Evolutionary conservation across 2,888 invertebrate genomes (phyloP), one percentile per base, ranked within the genome.

Genomic region (Creontiades dilutus): DNA sequence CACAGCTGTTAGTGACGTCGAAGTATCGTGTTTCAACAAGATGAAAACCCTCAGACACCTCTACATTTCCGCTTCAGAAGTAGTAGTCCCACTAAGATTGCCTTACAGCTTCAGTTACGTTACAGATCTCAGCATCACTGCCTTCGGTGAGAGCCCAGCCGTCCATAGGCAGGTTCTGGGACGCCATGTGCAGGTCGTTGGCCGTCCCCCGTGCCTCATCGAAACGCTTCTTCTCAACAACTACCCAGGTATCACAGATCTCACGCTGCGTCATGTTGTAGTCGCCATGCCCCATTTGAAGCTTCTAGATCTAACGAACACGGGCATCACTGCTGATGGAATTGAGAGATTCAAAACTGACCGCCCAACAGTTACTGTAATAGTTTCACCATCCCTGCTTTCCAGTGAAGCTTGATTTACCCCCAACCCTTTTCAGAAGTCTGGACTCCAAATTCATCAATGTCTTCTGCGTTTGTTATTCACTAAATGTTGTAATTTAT

Each of bases 241-340:
- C 5, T 96, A 95, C 92, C 93, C 94, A 7, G 93, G 94, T 89
- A 94, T 96, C 0, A 96, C 96, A 0, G 95, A 96, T 92, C 93
- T 94, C 9, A 95, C 95, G 80, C 92, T 96, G 23, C 93, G 93
- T 16, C 96, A 96, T 92, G 93, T 96, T 85, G 94, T 94, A 0
- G 94, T 94, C 0, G 95, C 95, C 0, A 95, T 96, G 0, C 95
- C 95, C 0, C 93, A 94, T 89, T 92, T 96, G 16, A 92, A 93
- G 11, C 93, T 93, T 37, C 92, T 97, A 0, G 96, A 97, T 93
- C 94, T 97, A 0, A 95, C 95, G 0, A 95, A 95, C 0, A 96
- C 96, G 0, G 94, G 94, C 0, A 95, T 97, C 0, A 96, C 96
- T 0, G 93, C 93, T 9, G 92, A 93, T 0, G 96, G 96, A 0